These are phyloP conservation scores for Crioceris asparagi DNA, from an alignment of 2,888 invertebrate species.

Conservation along the genomic window DNA sequence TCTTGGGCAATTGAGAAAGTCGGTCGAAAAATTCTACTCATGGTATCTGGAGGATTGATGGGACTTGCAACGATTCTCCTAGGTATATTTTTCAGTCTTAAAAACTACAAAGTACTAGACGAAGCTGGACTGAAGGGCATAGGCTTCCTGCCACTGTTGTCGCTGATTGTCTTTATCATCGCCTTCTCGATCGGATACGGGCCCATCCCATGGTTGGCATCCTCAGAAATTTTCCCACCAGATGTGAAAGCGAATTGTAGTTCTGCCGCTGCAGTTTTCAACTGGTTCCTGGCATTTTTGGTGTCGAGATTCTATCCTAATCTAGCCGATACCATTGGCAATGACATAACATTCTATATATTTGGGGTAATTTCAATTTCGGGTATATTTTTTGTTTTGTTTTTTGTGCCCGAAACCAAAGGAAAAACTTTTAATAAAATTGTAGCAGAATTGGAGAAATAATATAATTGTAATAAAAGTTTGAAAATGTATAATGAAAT, in stretches of 20 bases:
- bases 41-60: slow-evolving; percentile 65
- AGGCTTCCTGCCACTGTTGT: slow-evolving; percentile 63
- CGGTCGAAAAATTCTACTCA: slow-evolving; percentile 66
- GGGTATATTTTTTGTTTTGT: slow-evolving; percentile 51
- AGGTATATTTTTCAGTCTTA: slow-evolving; percentile 55
- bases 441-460: slow-evolving; percentile 15
- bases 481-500: no score
- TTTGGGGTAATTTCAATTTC: slow-evolving; percentile 56
- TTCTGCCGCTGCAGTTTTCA: slow-evolving; percentile 71
- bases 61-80: slow-evolving; percentile 55
- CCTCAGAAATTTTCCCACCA: slow-evolving; percentile 70
- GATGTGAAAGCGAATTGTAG: slow-evolving; percentile 69
- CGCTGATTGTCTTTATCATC: slow-evolving; percentile 63
- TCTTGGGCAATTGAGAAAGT: slow-evolving; percentile 67
- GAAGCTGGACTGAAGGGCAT: slow-evolving; percentile 42
- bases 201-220: slow-evolving; percentile 81
- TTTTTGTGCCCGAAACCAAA: slow-evolving; percentile 32
- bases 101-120: slow-evolving; percentile 29
- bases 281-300: slow-evolving; percentile 72
- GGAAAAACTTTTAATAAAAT: slow-evolving; percentile 30
- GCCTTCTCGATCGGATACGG: slow-evolving; percentile 76
- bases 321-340: slow-evolving; percentile 45
- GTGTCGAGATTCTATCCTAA: slow-evolving; percentile 64
- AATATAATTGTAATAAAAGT: no score
- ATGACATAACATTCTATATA: slow-evolving; percentile 62